Base-by-base conservation (phyloP, 2,888 invertebrate genomes). In the Cheilosia scutellata region DNA sequence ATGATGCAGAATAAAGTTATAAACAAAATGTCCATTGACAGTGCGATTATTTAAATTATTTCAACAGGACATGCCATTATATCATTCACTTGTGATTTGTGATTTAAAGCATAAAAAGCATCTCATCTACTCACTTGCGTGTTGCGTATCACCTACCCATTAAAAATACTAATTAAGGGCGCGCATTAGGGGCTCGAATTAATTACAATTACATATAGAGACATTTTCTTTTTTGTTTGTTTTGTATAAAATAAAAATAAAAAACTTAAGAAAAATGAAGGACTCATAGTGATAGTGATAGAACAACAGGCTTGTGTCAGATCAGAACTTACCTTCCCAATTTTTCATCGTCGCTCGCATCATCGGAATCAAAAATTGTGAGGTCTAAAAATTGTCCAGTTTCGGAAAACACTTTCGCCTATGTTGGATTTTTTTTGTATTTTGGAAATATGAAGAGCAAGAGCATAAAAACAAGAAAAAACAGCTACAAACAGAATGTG, bases 341-440 rank as follows among this genome's bases (percentile, higher is more conserved):
- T 89, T 94, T 95, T 93, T 98, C 98, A 93, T 98, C 98, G 92
- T 96, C 95, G 91, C 95, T 96, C 89, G 97, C 95, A 91, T 96
- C 96, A 94, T 98, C 98, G 94, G 96, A 96, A 95, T 98, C 98
- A 95, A 94, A 96, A 90, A 98, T 94, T 91, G 93, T 93, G 90
- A 97, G 94, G 91, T 93, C 93, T 90, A 96, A 89, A 88, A 83
- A 89, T 89, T 93, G 93, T 89, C 93, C 93, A 90, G 89, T 88
- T 90, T 92, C 91, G 89, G 90, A 90, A 90, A 91, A 91, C 89
- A 93, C 89, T 89, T 90, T 89, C 75, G 92, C 91, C 93, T 92
- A 89, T 82, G 87, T 77, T 80, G 76, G 65, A 79, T 87, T 47
- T 49, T 47, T 29, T 44, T 53, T 76, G 74, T 65, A 25, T 42